Percentiles rank a stretch among this genome's conserved stretches.
Conservation (phyloP, 2,888 invertebrate species). For the Opisthograptis luteolata region DNA sequence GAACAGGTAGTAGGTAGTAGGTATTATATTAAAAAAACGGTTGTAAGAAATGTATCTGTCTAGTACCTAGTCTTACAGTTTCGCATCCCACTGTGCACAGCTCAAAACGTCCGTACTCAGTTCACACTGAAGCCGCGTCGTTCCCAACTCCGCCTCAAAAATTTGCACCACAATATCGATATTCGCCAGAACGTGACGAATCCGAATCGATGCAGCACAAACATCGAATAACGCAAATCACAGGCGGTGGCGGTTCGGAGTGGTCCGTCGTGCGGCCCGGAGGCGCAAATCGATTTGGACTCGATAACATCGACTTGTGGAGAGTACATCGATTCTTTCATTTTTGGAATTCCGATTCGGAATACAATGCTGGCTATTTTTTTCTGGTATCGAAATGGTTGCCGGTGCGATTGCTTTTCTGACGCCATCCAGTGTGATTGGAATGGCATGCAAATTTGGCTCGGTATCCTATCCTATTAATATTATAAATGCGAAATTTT, state of each 20-base stretch:
- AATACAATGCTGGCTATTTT: no score
- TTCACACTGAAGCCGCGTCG: slow-evolving; percentile 54
- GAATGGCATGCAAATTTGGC: neutral
- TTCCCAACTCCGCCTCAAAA: slow-evolving; percentile 64
- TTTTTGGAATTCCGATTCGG: no score
- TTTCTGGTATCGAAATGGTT: no score
- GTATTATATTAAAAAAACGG: no score
- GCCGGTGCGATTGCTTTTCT: neutral
- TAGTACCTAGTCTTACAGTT: no score
- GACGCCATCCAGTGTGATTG: neutral
- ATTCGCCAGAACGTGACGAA: slow-evolving; percentile 67
- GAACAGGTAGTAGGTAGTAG: no score
- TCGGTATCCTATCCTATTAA: no score
- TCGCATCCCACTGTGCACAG: slow-evolving; percentile 34
- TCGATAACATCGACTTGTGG: slow-evolving; percentile 29
- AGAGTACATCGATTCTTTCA: slow-evolving; percentile 37
- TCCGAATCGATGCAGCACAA: slow-evolving; percentile 64
- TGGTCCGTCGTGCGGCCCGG: slow-evolving; percentile 56
- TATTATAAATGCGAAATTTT: no score
- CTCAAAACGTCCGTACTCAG: slow-evolving; percentile 38
- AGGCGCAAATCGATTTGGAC: slow-evolving; percentile 40
- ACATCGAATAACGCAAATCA: slow-evolving; percentile 64
- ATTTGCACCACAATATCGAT: slow-evolving; percentile 60
- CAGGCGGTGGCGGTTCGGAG: slow-evolving; percentile 57
- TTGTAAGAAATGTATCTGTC: no score